These are phyloP conservation scores for Hartigia nigra DNA, from an alignment of 2,888 invertebrate genomes.

Conservation along the genomic window DNA sequence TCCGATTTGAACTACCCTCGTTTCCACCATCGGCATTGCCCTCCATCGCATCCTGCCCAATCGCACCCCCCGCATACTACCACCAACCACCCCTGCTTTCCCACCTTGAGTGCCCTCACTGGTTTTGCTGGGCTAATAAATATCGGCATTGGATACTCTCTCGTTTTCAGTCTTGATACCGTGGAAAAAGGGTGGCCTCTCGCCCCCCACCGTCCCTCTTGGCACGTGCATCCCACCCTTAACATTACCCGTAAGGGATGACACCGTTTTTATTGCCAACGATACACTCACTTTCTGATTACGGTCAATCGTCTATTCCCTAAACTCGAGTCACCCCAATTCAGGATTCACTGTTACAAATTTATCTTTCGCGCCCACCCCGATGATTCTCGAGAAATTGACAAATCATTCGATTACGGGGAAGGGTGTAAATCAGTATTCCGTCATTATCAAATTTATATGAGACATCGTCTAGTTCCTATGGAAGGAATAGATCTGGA, in stretches of 20 bases:
- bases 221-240: slow-evolving; percentile 46
- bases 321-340: neutral
- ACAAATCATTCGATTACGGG: neutral
- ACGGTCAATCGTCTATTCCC: slow-evolving; percentile 44
- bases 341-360: neutral
- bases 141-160: slow-evolving; percentile 46
- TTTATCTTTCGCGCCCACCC: neutral
- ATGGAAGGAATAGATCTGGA: neutral
- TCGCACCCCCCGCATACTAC: neutral
- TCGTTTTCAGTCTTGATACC: slow-evolving; percentile 26
- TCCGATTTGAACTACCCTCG: slow-evolving; percentile 9
- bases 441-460: neutral
- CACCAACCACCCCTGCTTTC: slow-evolving; percentile 16
- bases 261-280: slow-evolving; percentile 59
- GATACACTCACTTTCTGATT: slow-evolving; percentile 42
- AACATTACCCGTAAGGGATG: slow-evolving; percentile 41
- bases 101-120: neutral
- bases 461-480: neutral
- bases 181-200: slow-evolving; percentile 11
- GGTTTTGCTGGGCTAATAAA: slow-evolving; percentile 49
- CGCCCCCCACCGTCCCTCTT: no score
- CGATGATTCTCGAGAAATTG: neutral
- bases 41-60: neutral
- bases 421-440: neutral
- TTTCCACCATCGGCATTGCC: neutral